These are phyloP conservation scores for Genyomyrus donnyi DNA, from an alignment of 2,113 vertebrate species.

Conservation along the genomic window DNA sequence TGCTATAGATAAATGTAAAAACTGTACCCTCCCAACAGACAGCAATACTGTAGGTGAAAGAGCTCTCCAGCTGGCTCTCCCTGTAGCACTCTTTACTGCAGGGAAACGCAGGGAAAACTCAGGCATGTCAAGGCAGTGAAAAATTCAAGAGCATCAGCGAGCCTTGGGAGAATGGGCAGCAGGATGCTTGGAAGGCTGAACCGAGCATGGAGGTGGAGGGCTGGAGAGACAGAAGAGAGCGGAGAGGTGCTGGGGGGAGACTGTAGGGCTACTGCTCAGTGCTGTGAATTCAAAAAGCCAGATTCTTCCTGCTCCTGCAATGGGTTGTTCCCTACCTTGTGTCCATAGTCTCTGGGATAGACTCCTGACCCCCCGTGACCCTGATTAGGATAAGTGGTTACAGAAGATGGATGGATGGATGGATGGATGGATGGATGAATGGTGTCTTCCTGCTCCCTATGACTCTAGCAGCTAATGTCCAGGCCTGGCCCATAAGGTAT, in stretches of 20 bases:
- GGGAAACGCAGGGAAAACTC: not conserved
- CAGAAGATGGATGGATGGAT: not conserved
- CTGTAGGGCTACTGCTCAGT: not conserved
- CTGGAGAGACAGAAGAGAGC: not conserved
- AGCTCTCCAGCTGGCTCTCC: not conserved
- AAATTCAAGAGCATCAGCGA: not conserved
- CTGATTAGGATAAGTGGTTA: not conserved
- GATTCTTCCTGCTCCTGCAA: not conserved
- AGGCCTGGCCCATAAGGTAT: not conserved
- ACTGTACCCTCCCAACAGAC: not conserved
- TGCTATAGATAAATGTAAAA: not conserved
- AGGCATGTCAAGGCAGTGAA: not conserved
- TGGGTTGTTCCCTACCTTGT: not conserved
- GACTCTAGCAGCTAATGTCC: not conserved
- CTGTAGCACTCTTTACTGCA: not conserved
- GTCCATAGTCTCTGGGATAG: not conserved
- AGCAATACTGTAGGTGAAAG: not conserved
- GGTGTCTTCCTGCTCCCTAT: not conserved
- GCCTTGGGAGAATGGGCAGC: not conserved
- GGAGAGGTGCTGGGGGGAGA: not conserved
- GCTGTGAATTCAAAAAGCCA: not conserved
- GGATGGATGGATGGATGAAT: not conserved
- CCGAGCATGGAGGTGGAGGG: not conserved
- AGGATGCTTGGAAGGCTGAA: not conserved
- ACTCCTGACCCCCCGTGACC: not conserved